Conservation (phyloP, 1,140 invertebrate genomes). For the Penaeus chinensis region DNA sequence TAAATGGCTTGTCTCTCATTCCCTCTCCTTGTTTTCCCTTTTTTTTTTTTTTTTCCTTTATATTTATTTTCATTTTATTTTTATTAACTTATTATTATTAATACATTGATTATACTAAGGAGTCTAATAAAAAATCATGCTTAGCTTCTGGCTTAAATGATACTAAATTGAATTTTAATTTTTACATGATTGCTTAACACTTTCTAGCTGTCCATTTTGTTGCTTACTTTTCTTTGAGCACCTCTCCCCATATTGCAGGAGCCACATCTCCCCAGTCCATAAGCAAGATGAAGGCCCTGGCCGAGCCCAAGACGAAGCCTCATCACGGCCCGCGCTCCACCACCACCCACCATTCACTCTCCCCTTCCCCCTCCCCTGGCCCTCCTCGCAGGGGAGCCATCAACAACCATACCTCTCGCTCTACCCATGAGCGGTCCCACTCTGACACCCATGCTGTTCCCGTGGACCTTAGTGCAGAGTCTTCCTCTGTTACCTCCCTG, state of each 20-base stretch:
- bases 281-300: conserved; percentile 89
- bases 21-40: background rate
- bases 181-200: conserved; percentile 42
- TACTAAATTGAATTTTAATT: conserved; percentile 52
- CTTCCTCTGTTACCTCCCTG: conserved; percentile 92
- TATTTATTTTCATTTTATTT: background rate
- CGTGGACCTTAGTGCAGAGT: conserved; percentile 92
- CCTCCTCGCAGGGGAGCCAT: conserved; percentile 68
- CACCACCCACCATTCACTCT: conserved; percentile 70
- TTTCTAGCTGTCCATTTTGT: conserved; percentile 41
- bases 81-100: conserved; percentile 9
- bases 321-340: conserved; percentile 73
- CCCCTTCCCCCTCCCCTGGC: conserved; percentile 69
- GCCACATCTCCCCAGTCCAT: conserved; percentile 96
- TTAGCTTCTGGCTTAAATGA: conserved; percentile 51
- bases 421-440: conserved; percentile 84
- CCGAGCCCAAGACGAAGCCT: conserved; percentile 84
- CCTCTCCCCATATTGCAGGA: conserved; percentile 70
- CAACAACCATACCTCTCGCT: conserved; percentile 64
- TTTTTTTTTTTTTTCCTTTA: background rate
- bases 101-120: conserved; percentile 19
- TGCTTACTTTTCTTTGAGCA: conserved; percentile 52
- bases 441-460: conserved; percentile 85
- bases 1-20: conserved; percentile 67
- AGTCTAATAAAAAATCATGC: conserved; percentile 19